These are phyloP conservation scores for Apamea epomidion DNA, from an alignment of 2,888 invertebrate genomes.

Conservation along the genomic window DNA sequence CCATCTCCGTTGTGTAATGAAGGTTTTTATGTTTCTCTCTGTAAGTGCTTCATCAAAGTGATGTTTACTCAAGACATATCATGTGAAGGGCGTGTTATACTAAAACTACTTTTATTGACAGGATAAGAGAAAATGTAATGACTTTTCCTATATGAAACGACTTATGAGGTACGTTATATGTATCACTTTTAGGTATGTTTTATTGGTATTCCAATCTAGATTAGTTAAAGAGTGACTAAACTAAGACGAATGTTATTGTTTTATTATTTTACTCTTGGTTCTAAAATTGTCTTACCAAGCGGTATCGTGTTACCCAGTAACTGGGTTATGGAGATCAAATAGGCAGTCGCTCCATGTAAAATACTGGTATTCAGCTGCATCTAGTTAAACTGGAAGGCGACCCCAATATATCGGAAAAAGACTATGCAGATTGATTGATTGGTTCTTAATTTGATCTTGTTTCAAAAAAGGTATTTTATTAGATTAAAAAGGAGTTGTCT, in stretches of 20 bases:
- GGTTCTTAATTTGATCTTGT: too few relatives aligned
- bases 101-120: constrained; percentile 37
- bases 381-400: neutral
- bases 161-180: neutral
- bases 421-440: neutral
- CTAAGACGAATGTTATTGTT: neutral
- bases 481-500: neutral
- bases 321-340: neutral
- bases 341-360: neutral
- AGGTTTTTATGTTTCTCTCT: constrained; percentile 41
- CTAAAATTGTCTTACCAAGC: neutral
- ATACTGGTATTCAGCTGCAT: neutral
- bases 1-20: constrained; percentile 41
- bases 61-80: constrained; percentile 23
- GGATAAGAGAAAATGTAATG: neutral
- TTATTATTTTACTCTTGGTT: neutral
- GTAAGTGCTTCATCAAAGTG: constrained; percentile 49
- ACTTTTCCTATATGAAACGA: neutral
- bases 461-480: neutral
- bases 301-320: neutral
- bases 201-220: neutral
- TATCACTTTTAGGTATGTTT: neutral
- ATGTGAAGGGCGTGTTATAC: constrained; percentile 18
- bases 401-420: neutral
- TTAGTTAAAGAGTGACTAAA: neutral